Evolutionary conservation across 2,113 vertebrate species (phyloP), one percentile per base, ranked within the genome.

Genomic region (Aptenodytes patagonicus): DNA sequence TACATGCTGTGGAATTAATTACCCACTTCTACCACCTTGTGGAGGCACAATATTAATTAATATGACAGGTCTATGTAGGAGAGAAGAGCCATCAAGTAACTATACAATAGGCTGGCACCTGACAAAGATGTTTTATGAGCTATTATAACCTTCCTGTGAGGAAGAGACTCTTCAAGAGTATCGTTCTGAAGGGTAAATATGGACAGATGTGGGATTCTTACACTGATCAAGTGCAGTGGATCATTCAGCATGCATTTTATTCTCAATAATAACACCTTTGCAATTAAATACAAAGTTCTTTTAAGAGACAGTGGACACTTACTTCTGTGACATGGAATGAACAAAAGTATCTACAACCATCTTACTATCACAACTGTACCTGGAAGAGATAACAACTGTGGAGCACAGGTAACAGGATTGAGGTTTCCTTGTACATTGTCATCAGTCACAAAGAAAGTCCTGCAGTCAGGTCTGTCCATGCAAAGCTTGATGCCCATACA

Each of bases 1-100:
- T 93, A n/a, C 57, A 55, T 61, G 46, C 58, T 80, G 52, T 31
- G 36, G 68, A 93, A 97, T 96, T 96, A 96, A 95, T 96, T 97
- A 95, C 79, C 86, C 96, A 75, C 92, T 97, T 96, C 95, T 93
- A 96, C 94, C 96, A 96, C 93, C 95, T 97, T 96, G 94, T 97
- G 97, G 95, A 95, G 29, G 60, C 54, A 95, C 20, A 44, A 52
- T 70, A 95, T 83, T 90, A 91, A 80, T 95, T 80, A 90, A 76
- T 73, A 52, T 47, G 51, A 73, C 51, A 66, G 13, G 22, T 34
- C 66, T 69, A 2, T 34, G 21, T 22, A 80, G 32, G 17, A 88
- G 10, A 86, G 42, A 90, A 95, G 72, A 83, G 73, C 24, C 31
- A 51, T 65, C 46, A 79, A 91, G 31, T 87, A 34, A 85, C 40